Percentiles rank a stretch among this genome's conserved stretches.
phyloP scores from a whole-genome alignment of 2,888 invertebrate genomes.

The Aproaerema taeniolella region DNA sequence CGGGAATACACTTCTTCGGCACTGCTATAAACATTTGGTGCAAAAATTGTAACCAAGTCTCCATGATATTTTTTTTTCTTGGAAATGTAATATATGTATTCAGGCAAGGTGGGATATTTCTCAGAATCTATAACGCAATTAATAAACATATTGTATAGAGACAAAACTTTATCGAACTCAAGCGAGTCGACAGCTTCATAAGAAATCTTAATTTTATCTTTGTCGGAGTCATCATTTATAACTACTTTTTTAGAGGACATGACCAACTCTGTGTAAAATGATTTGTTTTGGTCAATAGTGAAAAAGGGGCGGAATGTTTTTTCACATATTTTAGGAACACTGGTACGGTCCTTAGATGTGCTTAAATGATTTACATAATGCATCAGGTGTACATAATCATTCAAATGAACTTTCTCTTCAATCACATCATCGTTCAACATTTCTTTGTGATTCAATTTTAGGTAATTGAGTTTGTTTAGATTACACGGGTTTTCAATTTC shows the following conservation, averaged over 20 bases:
- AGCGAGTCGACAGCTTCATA: constrained; percentile 23
- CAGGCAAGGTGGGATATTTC: constrained; percentile 20
- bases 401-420: constrained; percentile 27
- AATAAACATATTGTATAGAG: constrained; percentile 22
- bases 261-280: constrained; percentile 29
- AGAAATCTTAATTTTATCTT: constrained; percentile 18
- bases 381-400: constrained; percentile 29
- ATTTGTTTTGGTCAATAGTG: constrained; percentile 24
- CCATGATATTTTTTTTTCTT: constrained; percentile 20
- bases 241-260: constrained; percentile 23
- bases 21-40: constrained; percentile 12
- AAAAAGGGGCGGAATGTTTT: constrained; percentile 33
- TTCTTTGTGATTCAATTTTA: constrained; percentile 29
- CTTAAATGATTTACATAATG: constrained; percentile 16
- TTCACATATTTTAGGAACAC: constrained; percentile 21
- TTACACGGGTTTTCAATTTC: constrained; percentile 31
- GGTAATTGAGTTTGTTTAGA: constrained; percentile 32
- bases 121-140: constrained; percentile 17
- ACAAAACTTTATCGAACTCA: constrained; percentile 24
- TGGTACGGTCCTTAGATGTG: constrained; percentile 8
- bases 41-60: constrained; percentile 23
- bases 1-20: constrained; percentile 9
- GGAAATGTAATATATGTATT: constrained; percentile 20
- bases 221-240: constrained; percentile 21
- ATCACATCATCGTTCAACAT: constrained; percentile 25